phyloP scores from a whole-genome alignment of 1,140 invertebrate species.

The Drosophila sulfurigaster region DNA sequence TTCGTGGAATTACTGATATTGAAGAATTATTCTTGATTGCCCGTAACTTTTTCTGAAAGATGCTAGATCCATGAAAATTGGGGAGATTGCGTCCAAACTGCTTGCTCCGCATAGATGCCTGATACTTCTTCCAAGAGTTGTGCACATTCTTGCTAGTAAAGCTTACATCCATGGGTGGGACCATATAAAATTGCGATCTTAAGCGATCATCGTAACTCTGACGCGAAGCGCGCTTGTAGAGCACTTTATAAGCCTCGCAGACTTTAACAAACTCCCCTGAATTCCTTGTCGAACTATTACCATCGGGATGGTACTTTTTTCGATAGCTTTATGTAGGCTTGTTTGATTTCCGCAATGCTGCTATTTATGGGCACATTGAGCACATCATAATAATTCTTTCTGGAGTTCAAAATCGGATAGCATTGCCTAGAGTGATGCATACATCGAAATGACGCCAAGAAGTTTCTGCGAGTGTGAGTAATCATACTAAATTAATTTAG shows the following conservation, averaged over 20 bases:
- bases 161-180: neutral
- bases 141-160: conserved; percentile 23
- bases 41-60: neutral
- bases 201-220: conserved; percentile 30
- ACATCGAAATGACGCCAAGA: conserved; percentile 9
- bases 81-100: conserved; percentile 32
- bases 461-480: conserved; percentile 19
- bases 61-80: neutral
- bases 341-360: conserved; percentile 52
- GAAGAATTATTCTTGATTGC: neutral
- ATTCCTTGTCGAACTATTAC: conserved; percentile 15
- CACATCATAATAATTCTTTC: conserved; percentile 59
- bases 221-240: conserved; percentile 33
- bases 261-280: conserved; percentile 54
- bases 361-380: conserved; percentile 52
- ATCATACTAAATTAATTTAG: conserved; percentile 49
- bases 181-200: neutral
- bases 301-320: conserved; percentile 71
- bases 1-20: neutral
- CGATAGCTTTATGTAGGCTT: conserved; percentile 58
- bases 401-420: neutral
- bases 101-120: conserved; percentile 44
- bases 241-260: conserved; percentile 62
- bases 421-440: conserved; percentile 31
- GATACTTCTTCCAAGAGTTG: conserved; percentile 49